Percentiles rank a stretch among this genome's conserved stretches.
Conservation (phyloP, 2,797 vertebrate species). For the Anisognathus igniventris region DNA sequence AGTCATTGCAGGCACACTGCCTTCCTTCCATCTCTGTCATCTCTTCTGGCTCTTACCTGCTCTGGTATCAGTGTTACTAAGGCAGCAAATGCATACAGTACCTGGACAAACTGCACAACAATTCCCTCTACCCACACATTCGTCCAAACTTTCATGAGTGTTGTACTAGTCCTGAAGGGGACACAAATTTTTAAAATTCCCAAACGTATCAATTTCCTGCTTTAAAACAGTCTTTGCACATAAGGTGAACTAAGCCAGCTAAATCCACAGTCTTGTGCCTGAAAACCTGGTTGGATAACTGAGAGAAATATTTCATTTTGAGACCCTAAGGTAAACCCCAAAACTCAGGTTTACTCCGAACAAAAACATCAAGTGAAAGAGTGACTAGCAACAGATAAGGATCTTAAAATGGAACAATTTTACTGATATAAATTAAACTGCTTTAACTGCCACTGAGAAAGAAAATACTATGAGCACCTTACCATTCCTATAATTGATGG, state of each 20-base stretch:
- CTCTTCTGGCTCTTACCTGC: not conserved
- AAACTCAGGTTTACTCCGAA: not conserved
- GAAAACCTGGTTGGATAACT: not conserved
- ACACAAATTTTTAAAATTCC: not conserved
- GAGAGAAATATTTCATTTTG: not conserved
- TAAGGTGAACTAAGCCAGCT: not conserved
- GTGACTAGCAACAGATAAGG: not conserved
- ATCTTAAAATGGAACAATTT: not conserved
- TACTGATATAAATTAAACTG: not conserved
- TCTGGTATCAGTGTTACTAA: not conserved
- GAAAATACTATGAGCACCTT: not conserved
- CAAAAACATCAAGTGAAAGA: not conserved
- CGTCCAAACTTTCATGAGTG: not conserved
- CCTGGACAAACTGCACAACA: not conserved
- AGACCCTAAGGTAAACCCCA: not conserved
- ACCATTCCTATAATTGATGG: not conserved
- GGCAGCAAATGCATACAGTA: not conserved
- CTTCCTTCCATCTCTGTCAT: not conserved
- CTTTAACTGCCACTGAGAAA: not conserved
- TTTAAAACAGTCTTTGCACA: not conserved
- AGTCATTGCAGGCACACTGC: not conserved
- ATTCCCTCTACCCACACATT: not conserved
- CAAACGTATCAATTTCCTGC: not conserved
- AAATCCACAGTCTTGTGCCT: not conserved
- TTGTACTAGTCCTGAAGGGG: not conserved